A percentile compares a stretch with the other conserved stretches of the same genome.
Evolutionary conservation across 2,888 invertebrate genomes (phyloP).

Genomic region (Sminthurides aquaticus): DNA sequence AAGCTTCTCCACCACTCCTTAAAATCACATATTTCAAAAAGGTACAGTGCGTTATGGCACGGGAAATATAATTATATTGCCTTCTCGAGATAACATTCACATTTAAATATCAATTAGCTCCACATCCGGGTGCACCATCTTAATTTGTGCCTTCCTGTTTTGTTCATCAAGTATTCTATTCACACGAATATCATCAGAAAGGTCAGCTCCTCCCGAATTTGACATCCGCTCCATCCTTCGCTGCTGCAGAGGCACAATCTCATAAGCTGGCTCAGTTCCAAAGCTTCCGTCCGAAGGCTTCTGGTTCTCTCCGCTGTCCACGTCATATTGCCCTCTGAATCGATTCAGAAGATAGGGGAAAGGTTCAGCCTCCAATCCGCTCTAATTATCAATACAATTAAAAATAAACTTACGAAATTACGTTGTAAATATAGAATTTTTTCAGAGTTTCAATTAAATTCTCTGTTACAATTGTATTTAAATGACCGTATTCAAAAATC

Average conservation of each 20-base stretch:
- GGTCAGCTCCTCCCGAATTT: constrained; percentile 20
- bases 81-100: background rate
- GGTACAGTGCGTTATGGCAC: background rate
- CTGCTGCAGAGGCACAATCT: constrained; percentile 28
- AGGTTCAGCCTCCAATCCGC: constrained; percentile 7
- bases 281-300: constrained; percentile 10
- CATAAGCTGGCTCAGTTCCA: constrained; percentile 25
- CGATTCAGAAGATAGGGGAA: constrained; percentile 21
- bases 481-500: too few relatives aligned
- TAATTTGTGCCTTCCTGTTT: constrained; percentile 24
- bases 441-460: too few relatives aligned
- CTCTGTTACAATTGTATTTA: too few relatives aligned
- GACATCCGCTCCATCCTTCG: constrained; percentile 12
- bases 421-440: too few relatives aligned
- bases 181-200: constrained; percentile 34
- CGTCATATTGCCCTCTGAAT: constrained; percentile 9
- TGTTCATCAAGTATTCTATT: constrained; percentile 32
- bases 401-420: constrained; percentile 5
- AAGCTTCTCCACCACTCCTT: too few relatives aligned
- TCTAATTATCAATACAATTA: constrained; percentile 1
- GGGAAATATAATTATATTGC: background rate
- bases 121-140: constrained; percentile 32
- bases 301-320: background rate
- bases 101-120: constrained; percentile 32
- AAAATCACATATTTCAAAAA: background rate